Evolutionary conservation across 2,888 invertebrate species (phyloP).

Genomic region (Seira ritae): DNA sequence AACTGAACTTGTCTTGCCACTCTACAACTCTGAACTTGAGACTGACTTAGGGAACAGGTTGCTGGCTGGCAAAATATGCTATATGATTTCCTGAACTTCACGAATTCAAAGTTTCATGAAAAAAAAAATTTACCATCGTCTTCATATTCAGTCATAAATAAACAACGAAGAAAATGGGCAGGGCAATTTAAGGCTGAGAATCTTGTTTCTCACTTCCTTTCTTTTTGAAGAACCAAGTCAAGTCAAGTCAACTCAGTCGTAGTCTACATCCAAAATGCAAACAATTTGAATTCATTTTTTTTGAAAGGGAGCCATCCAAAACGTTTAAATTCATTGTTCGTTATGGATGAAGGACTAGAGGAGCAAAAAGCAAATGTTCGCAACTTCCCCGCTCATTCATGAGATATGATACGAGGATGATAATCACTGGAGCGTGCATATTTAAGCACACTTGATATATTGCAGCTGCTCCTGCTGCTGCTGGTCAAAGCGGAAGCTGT

Average conservation of each 20-base stretch:
- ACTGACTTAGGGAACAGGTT: too few species aligned
- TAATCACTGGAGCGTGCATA: constrained; percentile 51
- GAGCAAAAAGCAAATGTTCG: constrained; percentile 43
- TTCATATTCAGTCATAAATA: too few species aligned
- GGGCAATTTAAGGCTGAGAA: background rate
- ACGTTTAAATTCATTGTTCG: constrained; percentile 14
- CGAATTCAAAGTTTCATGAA: too few species aligned
- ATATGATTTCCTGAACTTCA: too few species aligned
- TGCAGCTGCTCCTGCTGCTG: constrained; percentile 45
- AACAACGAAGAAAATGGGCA: background rate
- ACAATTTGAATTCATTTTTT: constrained; percentile 29
- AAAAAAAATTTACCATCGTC: too few species aligned
- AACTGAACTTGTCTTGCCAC: background rate
- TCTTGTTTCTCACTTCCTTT: constrained; percentile 37
- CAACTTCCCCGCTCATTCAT: constrained; percentile 52
- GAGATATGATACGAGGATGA: too few species aligned
- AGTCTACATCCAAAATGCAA: background rate
- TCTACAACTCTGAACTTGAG: background rate
- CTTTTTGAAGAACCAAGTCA: background rate
- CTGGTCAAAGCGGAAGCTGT: constrained; percentile 50
- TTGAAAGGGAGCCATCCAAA: constrained; percentile 17
- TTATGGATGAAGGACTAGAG: constrained; percentile 47
- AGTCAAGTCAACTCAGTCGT: background rate
- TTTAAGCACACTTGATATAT: constrained; percentile 14
- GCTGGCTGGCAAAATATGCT: too few species aligned